Evolutionary conservation across 2,888 invertebrate genomes (phyloP).

Genomic region (Caenorhabditis sp.): DNA sequence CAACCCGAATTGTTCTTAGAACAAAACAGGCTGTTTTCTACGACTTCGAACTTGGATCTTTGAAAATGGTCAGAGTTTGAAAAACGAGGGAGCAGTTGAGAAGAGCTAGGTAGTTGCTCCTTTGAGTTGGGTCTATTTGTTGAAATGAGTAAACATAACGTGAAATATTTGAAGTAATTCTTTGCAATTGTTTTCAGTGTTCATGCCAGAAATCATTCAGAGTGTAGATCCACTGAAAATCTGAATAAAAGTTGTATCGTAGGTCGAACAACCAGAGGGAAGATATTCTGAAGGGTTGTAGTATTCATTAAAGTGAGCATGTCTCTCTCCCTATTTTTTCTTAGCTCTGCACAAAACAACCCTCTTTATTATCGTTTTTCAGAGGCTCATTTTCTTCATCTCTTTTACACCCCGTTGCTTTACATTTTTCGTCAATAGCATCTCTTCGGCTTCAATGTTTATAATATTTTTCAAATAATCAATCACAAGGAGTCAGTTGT

Average conservation of each 20-base stretch:
- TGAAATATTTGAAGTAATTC: too few relatives aligned
- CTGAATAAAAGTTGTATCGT: too few relatives aligned
- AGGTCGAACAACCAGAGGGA: too few relatives aligned
- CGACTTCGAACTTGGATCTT: slow-evolving; percentile 26
- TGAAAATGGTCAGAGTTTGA: neutral
- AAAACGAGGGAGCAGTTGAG: neutral
- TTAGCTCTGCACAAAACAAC: slow-evolving; percentile 30
- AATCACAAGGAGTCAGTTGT: slow-evolving; percentile 48
- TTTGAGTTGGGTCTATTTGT: slow-evolving; percentile 5
- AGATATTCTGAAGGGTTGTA: too few relatives aligned
- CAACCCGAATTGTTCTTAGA: neutral
- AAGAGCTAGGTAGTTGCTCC: neutral
- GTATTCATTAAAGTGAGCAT: slow-evolving; percentile 27
- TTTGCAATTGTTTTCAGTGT: too few relatives aligned
- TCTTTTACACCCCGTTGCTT: neutral
- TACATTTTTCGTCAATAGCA: neutral
- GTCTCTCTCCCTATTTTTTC: slow-evolving; percentile 5
- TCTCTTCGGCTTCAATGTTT: slow-evolving; percentile 19
- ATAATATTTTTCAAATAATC: slow-evolving; percentile 28
- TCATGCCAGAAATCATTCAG: too few relatives aligned
- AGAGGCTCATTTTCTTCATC: neutral
- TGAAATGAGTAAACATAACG: slow-evolving; percentile 19
- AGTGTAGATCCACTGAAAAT: too few relatives aligned
- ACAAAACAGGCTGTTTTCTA: slow-evolving; percentile 25
- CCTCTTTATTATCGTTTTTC: slow-evolving; percentile 28